Base-by-base conservation (phyloP, 1,140 invertebrate genomes). In the Eriosoma lanigerum region DNA sequence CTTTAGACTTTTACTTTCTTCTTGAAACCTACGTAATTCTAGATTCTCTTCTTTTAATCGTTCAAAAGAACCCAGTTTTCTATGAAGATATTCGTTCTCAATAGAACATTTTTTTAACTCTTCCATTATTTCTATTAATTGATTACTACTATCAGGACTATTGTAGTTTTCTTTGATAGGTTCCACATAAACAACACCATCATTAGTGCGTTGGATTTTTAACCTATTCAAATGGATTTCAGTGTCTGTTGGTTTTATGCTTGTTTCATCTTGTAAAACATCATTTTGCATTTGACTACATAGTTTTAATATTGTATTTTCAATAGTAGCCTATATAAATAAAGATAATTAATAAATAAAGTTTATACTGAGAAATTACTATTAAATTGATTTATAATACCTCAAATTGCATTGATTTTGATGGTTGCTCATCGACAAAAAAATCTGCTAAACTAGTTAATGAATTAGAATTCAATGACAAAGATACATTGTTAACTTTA, bases 381-480 rank as follows among this genome's bases (percentile, higher is more conserved):
- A 17, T 17, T 9, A 48, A 68, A 24, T 15, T 0, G 4, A 46
- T 68, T 24, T 2, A 0, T 15, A 26, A 17, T 13, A 78, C 75
- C 21, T 78, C 75, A 60, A 78, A 78, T 26, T 56, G 54, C 10
- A 60, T 15, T 26, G 75, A 12, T 60, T 78, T 78, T 58, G 75
- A 78, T 48, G 75, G 75, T 46, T 76, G 12, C 48, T 81, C 70
- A 24, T 81, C 81, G 44, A 66, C 58, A 19, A 81, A 66, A 62
- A 96, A 89, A 85, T 96, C 94, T 0, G 91, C 88, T 0, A 97
- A 85, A 10, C 91, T 93, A 44, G 91, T 90, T 0, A 95, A 88
- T 8, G 92, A 93, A 84, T 92, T 94, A 91, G 94, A 94, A 24
- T 91, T 91, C 58, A 97, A 88, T 24, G 89, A 87, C 81, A 95